Evolutionary conservation across 2,888 invertebrate species (phyloP).

Genomic region (Sarcophaga carnaria): DNA sequence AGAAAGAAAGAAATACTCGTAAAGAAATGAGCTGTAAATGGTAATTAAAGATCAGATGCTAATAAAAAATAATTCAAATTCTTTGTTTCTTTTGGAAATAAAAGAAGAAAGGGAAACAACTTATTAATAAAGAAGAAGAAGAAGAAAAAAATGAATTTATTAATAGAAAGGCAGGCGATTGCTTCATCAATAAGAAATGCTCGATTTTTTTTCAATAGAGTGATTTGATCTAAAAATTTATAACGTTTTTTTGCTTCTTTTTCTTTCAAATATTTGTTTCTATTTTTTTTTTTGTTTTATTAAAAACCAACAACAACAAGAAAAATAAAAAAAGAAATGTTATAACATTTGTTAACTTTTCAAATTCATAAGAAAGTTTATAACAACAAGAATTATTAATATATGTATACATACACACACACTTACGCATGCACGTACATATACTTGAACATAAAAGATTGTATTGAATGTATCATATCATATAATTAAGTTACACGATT

Average conservation of each 20-base stretch:
- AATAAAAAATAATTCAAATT: conserved; percentile 14
- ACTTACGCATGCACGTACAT: not conserved
- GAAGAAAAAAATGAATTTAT: conserved; percentile 5
- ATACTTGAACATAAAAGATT: not conserved
- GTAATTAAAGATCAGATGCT: not conserved
- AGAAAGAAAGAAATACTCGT: not conserved
- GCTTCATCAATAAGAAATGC: conserved; percentile 60
- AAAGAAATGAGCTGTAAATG: not conserved
- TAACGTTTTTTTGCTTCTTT: not conserved
- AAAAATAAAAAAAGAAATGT: conserved; percentile 39
- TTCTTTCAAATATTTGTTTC: not conserved
- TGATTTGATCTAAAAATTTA: not conserved
- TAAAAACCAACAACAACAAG: not conserved
- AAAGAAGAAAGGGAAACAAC: too few species aligned
- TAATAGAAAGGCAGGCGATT: conserved; percentile 17
- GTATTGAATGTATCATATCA: not conserved
- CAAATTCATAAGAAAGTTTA: conserved; percentile 49
- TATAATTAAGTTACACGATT: conserved; percentile 3
- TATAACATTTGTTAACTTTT: conserved; percentile 49
- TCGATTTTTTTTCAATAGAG: not conserved
- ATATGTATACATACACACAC: not conserved
- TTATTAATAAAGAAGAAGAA: too few species aligned
- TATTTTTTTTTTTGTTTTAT: conserved; percentile 1
- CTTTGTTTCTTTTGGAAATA: not conserved
- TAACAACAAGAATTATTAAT: conserved; percentile 46